Evolutionary conservation across 2,113 vertebrate genomes (phyloP).

Genomic region (Elaphurus davidianus): DNA sequence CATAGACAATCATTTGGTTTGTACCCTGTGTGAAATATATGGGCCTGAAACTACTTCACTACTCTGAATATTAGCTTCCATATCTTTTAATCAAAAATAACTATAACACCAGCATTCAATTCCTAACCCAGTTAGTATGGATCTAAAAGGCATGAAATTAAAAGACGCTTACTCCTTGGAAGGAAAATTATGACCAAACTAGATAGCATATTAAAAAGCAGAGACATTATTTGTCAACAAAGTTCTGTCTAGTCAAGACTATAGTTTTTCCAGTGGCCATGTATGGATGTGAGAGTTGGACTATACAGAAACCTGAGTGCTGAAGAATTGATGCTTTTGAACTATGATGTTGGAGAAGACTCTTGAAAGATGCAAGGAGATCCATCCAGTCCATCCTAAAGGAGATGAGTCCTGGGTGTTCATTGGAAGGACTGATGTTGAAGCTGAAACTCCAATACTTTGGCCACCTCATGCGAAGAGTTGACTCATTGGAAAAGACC

Average conservation of each 20-base stretch:
- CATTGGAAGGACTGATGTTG: not conserved
- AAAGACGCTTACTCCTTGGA: no score
- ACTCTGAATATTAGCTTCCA: not conserved
- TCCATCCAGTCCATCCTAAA: not conserved
- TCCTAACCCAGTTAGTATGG: not conserved
- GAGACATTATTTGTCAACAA: no score
- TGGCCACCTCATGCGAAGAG: not conserved
- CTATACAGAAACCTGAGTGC: no score
- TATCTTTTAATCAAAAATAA: not conserved
- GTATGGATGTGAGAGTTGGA: no score
- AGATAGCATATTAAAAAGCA: no score
- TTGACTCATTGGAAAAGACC: not conserved
- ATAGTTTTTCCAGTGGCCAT: no score
- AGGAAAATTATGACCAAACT: no score
- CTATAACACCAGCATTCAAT: not conserved
- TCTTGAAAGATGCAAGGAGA: not conserved
- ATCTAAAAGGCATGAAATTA: not conserved
- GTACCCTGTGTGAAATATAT: not conserved
- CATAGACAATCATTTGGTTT: not conserved
- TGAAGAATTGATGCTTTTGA: no score
- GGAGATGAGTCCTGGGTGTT: not conserved
- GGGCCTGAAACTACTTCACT: not conserved
- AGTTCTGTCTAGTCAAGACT: no score
- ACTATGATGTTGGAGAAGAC: no score
- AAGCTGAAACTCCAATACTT: not conserved